Conservation (phyloP, 1,140 invertebrate genomes). For the Drosophila elegans region DNA sequence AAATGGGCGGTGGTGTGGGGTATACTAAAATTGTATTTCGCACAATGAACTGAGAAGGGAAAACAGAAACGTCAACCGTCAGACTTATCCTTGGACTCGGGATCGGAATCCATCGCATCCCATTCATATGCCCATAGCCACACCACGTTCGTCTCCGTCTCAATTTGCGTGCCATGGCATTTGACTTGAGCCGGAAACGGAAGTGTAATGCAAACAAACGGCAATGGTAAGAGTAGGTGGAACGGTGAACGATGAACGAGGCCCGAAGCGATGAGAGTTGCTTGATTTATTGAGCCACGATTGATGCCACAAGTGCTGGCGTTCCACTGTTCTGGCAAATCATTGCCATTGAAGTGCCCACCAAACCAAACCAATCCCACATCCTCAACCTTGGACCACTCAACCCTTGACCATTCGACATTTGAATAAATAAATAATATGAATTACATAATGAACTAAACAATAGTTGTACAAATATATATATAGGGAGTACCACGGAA, state of each 20-base stretch:
- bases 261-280: conserved; percentile 45
- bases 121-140: conserved; percentile 4
- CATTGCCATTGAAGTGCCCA: conserved; percentile 54
- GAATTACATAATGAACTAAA: too few relatives aligned
- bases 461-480: too few relatives aligned
- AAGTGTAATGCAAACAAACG: conserved; percentile 64
- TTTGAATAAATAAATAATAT: background rate
- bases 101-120: conserved; percentile 9
- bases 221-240: conserved; percentile 10
- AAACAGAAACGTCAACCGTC: conserved; percentile 42
- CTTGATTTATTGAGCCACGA: conserved; percentile 63
- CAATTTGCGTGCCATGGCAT: conserved; percentile 64
- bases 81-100: conserved; percentile 37
- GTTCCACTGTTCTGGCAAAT: conserved; percentile 55
- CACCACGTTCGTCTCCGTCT: conserved; percentile 25
- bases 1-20: background rate
- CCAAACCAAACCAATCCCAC: conserved; percentile 30
- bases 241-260: conserved; percentile 12
- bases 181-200: conserved; percentile 62
- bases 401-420: conserved; percentile 37
- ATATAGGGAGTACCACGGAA: too few relatives aligned
- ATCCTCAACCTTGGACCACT: conserved; percentile 3
- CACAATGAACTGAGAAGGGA: conserved; percentile 38
- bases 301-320: conserved; percentile 67
- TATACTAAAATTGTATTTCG: conserved; percentile 48